phyloP scores from a whole-genome alignment of 2,888 invertebrate genomes.

The Gymnoscelis rufifasciata region DNA sequence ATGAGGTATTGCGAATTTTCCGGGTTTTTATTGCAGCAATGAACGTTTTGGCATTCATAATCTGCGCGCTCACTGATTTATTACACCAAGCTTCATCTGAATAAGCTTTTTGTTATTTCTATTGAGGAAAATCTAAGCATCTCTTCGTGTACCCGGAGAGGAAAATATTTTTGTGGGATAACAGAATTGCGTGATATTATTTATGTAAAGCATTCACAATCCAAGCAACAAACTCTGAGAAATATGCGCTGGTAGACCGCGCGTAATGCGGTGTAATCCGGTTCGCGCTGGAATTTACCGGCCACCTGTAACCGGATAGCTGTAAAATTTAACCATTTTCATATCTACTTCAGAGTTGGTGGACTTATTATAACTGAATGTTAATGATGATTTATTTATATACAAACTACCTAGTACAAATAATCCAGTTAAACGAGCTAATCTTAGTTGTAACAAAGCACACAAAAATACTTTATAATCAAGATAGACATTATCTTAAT shows the following conservation, averaged over 20 bases:
- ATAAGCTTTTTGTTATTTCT: neutral
- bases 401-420: too few relatives aligned
- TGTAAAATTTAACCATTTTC: constrained; percentile 67
- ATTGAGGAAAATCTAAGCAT: neutral
- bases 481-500: too few relatives aligned
- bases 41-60: constrained; percentile 1
- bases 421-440: too few relatives aligned
- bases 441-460: too few relatives aligned
- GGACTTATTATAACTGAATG: too few relatives aligned
- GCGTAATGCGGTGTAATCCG: constrained; percentile 48
- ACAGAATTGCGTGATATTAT: constrained; percentile 6
- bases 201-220: constrained; percentile 14
- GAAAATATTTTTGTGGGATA: neutral
- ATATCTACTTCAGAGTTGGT: constrained; percentile 33
- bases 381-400: too few relatives aligned
- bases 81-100: neutral
- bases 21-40: constrained; percentile 1
- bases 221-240: constrained; percentile 13
- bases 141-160: neutral
- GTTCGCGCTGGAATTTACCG: constrained; percentile 52
- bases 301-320: constrained; percentile 59
- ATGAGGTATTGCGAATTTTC: neutral
- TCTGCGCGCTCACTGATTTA: neutral
- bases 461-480: too few relatives aligned
- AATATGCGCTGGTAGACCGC: constrained; percentile 28